Percentiles rank a stretch among this genome's conserved stretches.
These are phyloP conservation scores for Omphaloscelis lunosa DNA, from an alignment of 2,888 invertebrate species.

Conservation along the genomic window DNA sequence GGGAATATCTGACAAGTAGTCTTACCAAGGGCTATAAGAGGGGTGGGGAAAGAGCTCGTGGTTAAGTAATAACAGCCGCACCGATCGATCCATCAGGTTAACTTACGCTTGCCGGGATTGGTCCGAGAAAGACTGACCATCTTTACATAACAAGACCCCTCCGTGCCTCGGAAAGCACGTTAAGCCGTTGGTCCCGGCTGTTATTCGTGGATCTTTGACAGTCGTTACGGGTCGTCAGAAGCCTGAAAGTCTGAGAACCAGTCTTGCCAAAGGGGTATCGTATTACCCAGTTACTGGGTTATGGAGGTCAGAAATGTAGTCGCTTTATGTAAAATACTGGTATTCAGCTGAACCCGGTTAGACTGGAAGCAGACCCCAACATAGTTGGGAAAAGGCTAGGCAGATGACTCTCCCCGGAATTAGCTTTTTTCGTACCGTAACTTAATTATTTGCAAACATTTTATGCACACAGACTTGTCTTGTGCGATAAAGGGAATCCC, in stretches of 20 bases:
- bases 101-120: too few relatives aligned
- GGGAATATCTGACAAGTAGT: too few relatives aligned
- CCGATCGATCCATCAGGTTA: too few relatives aligned
- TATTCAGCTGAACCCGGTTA: not conserved
- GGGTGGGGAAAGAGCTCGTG: too few relatives aligned
- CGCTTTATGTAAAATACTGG: not conserved
- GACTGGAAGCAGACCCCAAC: not conserved
- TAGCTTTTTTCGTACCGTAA: not conserved
- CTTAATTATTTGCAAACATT: constrained; percentile 1
- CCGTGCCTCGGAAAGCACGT: too few relatives aligned
- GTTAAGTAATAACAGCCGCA: too few relatives aligned
- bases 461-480: not conserved
- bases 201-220: not conserved
- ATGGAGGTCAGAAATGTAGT: not conserved
- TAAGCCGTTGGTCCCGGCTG: not conserved
- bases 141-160: too few relatives aligned
- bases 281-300: not conserved
- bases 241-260: too few relatives aligned
- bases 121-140: too few relatives aligned
- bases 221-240: not conserved
- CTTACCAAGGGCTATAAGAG: too few relatives aligned
- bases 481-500: constrained; percentile 11
- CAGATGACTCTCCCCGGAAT: too few relatives aligned
- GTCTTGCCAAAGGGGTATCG: not conserved
- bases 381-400: not conserved